Evolutionary conservation across 2,113 vertebrate genomes (phyloP), one percentile per base, ranked within the genome.

Genomic region (Diadophis punctatus): DNA sequence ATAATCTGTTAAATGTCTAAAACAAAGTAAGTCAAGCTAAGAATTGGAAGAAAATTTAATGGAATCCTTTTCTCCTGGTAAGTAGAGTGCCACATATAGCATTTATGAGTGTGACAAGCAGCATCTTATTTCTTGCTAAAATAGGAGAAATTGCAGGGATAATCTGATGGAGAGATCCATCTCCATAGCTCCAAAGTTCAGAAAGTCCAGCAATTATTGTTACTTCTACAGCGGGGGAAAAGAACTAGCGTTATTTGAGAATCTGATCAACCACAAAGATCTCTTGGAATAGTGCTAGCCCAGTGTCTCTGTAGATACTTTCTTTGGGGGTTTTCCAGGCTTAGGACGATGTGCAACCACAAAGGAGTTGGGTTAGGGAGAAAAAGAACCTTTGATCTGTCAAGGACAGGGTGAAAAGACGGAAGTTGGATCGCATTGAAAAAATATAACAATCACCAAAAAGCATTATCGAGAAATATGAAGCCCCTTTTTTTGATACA

Each of bases 401-500:
- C 9, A 86, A n/a, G 53, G 27, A 34, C 43, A 91, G 25, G 18
- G 43, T 12, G n/a, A 84, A 12, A 16, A 49, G 51, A 48, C 2
- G 84, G 43, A 89, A 49, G 51, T 22, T 68, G 58, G 56, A 9
- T 46, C 39, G 8, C 34, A 23, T 1, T 52, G 46, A 27, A 46
- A 22, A 74, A 39, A 30, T 56, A 58, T 25, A 23, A 16, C 1
- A 27, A 22, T 34, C 4, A 89, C 30, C 23, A 18, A 92, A 87
- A 90, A 20, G 3, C 87, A 18, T 52, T 80, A 51, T 4, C 87
- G 87, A 90, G 43, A 34, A 49, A 55, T 12, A 58, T 23, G 87
- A 92, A 46, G 10, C 58, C 89, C 27, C 1, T 53, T 46, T 4
- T 90, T 90, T 46, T 20, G 23, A 92, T 94, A 92, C 90, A 93